These are phyloP conservation scores for Melanophora roralis DNA, from an alignment of 2,888 invertebrate species.

Conservation along the genomic window DNA sequence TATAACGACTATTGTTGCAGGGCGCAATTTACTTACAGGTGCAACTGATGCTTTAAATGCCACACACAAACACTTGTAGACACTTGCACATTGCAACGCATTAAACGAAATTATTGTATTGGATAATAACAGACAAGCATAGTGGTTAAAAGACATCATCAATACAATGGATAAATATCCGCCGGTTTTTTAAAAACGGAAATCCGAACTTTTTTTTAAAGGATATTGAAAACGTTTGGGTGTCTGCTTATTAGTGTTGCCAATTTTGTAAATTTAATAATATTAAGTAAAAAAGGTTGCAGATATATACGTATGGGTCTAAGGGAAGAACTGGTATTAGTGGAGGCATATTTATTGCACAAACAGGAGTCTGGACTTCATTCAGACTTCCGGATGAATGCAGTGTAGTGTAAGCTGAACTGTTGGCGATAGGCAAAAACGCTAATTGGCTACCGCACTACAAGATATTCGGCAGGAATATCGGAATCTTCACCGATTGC, in stretches of 20 bases:
- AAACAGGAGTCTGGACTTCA: too few relatives aligned
- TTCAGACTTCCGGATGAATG: too few relatives aligned
- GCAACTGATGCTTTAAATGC: constrained; percentile 37
- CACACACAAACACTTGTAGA: neutral
- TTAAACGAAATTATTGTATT: constrained; percentile 24
- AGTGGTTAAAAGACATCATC: constrained; percentile 7
- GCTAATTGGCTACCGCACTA: too few relatives aligned
- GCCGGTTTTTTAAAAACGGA: constrained; percentile 31
- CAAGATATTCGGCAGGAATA: too few relatives aligned
- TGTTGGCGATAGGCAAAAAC: too few relatives aligned
- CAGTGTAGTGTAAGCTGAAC: too few relatives aligned
- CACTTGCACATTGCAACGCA: neutral
- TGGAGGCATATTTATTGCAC: too few relatives aligned
- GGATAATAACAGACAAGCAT: constrained; percentile 10
- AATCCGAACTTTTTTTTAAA: constrained; percentile 29
- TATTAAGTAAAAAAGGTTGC: too few relatives aligned
- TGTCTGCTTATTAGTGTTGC: neutral
- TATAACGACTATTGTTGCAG: constrained; percentile 21
- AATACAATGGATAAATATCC: constrained; percentile 25
- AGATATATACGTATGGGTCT: too few relatives aligned
- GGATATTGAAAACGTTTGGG: neutral
- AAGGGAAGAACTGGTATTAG: too few relatives aligned
- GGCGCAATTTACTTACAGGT: constrained; percentile 31
- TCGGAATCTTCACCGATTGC: too few relatives aligned
- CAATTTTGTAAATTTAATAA: neutral